These are phyloP conservation scores for Bolborhynchus lineola DNA, from an alignment of 2,113 vertebrate species.

Conservation along the genomic window DNA sequence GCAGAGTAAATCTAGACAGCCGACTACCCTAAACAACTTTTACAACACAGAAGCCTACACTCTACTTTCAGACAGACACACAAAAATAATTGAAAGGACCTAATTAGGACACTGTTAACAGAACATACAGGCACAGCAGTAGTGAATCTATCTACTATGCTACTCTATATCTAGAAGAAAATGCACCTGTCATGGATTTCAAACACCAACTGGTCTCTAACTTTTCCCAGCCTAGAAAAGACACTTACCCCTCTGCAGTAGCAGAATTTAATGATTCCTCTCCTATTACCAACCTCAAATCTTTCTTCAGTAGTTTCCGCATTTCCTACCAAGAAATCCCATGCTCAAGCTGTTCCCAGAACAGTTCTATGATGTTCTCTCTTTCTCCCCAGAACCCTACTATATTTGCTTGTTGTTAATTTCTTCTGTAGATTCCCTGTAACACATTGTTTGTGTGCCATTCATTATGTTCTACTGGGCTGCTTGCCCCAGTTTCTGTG, in stretches of 20 bases:
- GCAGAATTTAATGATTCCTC: not conserved
- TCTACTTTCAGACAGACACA: not conserved
- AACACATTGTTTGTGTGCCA: not conserved
- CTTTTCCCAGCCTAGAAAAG: not conserved
- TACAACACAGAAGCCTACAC: not conserved
- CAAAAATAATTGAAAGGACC: not conserved
- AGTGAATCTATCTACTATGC: not conserved
- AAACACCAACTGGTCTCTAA: not conserved
- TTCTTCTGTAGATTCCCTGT: not conserved
- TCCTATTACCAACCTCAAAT: not conserved
- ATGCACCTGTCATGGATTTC: not conserved
- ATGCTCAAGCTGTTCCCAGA: not conserved
- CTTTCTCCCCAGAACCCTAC: not conserved
- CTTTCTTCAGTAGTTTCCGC: not conserved
- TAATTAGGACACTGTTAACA: not conserved
- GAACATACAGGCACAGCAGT: not conserved
- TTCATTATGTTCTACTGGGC: not conserved
- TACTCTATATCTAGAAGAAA: not conserved
- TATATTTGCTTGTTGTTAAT: not conserved
- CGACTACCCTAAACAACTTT: not conserved
- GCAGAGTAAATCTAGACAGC: not conserved
- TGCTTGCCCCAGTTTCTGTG: conserved; percentile 29
- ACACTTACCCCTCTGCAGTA: not conserved
- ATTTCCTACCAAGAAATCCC: not conserved
- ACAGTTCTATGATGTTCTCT: not conserved